Conservation (phyloP, 2,113 vertebrate species). For the Malurus alboscapulatus region DNA sequence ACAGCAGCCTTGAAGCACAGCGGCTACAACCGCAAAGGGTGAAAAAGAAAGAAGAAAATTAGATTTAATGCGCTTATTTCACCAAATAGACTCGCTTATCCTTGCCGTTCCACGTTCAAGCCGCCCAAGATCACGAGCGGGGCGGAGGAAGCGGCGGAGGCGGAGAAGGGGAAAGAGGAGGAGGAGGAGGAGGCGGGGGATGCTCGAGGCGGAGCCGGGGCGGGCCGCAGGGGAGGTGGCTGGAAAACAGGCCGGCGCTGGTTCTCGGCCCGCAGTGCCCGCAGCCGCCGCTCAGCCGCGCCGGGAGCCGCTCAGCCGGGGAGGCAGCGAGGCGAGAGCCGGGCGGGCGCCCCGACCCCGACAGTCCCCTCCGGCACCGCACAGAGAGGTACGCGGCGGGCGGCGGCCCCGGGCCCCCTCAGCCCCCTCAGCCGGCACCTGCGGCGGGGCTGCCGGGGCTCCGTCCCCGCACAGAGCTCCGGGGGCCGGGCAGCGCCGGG, state of each 20-base stretch:
- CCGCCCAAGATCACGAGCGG: rapidly evolving
- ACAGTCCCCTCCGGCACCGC: slow-evolving; percentile 31
- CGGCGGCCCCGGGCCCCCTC: neutral
- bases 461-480: neutral
- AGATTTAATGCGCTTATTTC: neutral
- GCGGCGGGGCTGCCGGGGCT: neutral
- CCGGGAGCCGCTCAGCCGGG: slow-evolving; percentile 34
- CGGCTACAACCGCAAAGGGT: rapidly evolving
- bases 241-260: slow-evolving; percentile 61
- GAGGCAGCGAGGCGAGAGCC: slow-evolving; percentile 34
- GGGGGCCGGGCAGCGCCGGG: neutral
- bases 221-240: slow-evolving; percentile 46
- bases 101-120: neutral
- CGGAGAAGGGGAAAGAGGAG: neutral
- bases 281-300: slow-evolving; percentile 30
- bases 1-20: neutral
- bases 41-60: neutral
- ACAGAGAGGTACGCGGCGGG: slow-evolving; percentile 45
- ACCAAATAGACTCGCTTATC: rapidly evolving
- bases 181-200: neutral
- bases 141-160: neutral
- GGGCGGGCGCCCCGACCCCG: slow-evolving; percentile 11
- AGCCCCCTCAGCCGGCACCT: neutral
- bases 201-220: slow-evolving; percentile 42
- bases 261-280: slow-evolving; percentile 37